Percentiles rank a stretch among this genome's conserved stretches.
Conservation (phyloP, 1,140 invertebrate genomes). For the Ceratina japonica region DNA sequence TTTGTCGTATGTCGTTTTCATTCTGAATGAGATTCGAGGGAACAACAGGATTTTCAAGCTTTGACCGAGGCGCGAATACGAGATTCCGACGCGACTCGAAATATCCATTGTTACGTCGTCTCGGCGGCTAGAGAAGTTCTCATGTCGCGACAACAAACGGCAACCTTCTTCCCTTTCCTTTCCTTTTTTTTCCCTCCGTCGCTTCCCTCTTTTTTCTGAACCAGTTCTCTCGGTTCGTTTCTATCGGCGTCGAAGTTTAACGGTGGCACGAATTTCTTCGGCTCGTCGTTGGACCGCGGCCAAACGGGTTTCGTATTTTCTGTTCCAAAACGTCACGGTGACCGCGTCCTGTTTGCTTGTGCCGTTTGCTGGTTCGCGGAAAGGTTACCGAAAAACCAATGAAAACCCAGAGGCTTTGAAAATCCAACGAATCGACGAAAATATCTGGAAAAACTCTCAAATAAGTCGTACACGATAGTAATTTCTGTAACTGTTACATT, state of each 20-base stretch:
- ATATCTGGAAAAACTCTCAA: background rate
- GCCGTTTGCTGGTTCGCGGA: background rate
- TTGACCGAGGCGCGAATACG: constrained; percentile 24
- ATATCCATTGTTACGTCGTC: constrained; percentile 38
- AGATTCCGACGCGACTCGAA: constrained; percentile 21
- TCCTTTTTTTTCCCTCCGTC: background rate
- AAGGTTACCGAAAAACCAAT: constrained; percentile 2
- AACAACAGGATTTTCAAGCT: constrained; percentile 18
- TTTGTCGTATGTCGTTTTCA: too few relatives aligned
- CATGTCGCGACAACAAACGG: constrained; percentile 30
- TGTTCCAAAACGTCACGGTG: constrained; percentile 1
- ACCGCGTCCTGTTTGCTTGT: constrained; percentile 26
- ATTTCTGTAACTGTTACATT: too few relatives aligned
- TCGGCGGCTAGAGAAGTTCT: constrained; percentile 19
- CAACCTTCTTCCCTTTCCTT: background rate
- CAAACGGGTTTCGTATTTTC: constrained; percentile 44
- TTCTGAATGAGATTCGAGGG: background rate
- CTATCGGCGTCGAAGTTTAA: constrained; percentile 36
- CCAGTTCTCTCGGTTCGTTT: background rate
- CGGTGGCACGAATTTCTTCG: constrained; percentile 40
- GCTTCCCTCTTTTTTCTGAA: background rate
- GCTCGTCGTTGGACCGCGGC: constrained; percentile 41
- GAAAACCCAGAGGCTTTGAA: constrained; percentile 24
- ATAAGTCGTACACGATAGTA: too few relatives aligned
- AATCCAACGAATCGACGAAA: constrained; percentile 16